Base-by-base conservation (phyloP, 2,888 invertebrate species). In the Eristalinus sepulchralis region DNA sequence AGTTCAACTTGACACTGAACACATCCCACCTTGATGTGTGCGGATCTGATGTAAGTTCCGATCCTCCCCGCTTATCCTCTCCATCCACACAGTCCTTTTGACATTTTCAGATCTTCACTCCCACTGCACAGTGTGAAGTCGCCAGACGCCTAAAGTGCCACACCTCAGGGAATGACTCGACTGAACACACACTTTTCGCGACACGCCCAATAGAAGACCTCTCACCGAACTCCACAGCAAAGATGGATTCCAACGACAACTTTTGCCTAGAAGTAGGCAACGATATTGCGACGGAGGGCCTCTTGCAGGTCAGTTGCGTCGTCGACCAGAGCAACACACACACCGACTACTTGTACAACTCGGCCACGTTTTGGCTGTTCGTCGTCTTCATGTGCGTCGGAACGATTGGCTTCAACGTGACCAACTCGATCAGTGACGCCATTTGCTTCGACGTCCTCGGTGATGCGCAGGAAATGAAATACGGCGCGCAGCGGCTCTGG, bases 401-500 rank as follows among this genome's bases (percentile, higher is more conserved):
- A 33, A 96, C 95, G 1, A 96, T 97, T 79, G 96, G 96, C 2
- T 97, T 96, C 90, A 97, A 97, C 91, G 97, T 98, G 0, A 95
- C 96, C 36, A 96, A 97, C 90, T 97, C 96, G 63, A 95, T 98
- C 53, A 96, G 97, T 53, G 98, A 98, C 92, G 97, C 98, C 0
- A 96, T 98, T 34, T 97, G 97, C 91, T 98, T 98, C 90, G 97
- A 98, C 92, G 95, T 97, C 27, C 93, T 98, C 53, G 97, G 96
- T 13, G 94, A 95, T 4, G 94, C 95, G 0, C 94, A 95, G 13
- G 94, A 96, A 72, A 94, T 94, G 88, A 94, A 94, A 78, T 97
- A 97, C 89, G 97, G 97, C 0, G 94, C 94, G 8, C 97, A 97
- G 90, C 93, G 97, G 20, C 96, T 97, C 0, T 97, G 96, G 96